A percentile compares a stretch with the other conserved stretches of the same genome.
These are phyloP conservation scores for Embiotoca jacksoni DNA, from an alignment of 2,113 vertebrate genomes.

Conservation along the genomic window DNA sequence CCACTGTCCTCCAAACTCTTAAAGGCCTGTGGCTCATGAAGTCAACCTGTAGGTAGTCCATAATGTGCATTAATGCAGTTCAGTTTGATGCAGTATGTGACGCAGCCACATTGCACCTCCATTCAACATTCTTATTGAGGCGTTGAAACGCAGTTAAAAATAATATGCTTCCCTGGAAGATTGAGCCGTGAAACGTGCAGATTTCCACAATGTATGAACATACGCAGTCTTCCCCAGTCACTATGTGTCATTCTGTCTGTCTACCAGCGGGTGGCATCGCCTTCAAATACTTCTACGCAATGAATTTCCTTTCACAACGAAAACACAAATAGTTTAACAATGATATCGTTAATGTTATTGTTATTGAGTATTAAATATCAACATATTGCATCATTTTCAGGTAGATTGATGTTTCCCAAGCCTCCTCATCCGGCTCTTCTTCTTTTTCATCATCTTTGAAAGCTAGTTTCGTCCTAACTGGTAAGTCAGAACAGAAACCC, in stretches of 20 bases:
- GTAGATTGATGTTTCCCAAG: background rate
- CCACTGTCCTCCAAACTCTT: constrained; percentile 27
- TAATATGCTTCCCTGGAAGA: background rate
- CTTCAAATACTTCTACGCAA: constrained; percentile 26
- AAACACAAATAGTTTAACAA: background rate
- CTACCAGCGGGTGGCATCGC: constrained; percentile 75
- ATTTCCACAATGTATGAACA: constrained; percentile 3
- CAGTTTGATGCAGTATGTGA: constrained; percentile 32
- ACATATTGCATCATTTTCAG: constrained; percentile 28
- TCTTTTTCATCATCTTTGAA: background rate
- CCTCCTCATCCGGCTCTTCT: background rate
- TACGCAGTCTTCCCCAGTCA: constrained; percentile 43
- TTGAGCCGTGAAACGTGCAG: constrained; percentile 13
- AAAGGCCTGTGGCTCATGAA: constrained; percentile 54
- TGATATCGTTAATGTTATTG: background rate
- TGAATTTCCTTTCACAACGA: constrained; percentile 15
- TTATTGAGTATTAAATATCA: background rate
- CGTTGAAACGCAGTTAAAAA: background rate
- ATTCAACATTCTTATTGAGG: background rate
- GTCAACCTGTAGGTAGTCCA: constrained; percentile 28
- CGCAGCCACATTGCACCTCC: constrained; percentile 20
- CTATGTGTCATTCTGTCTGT: constrained; percentile 68
- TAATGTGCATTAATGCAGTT: constrained; percentile 25
- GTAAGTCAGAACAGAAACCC: constrained; percentile 25
- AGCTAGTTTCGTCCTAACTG: constrained; percentile 9